A percentile compares a stretch with the other conserved stretches of the same genome.
phyloP scores from a whole-genome alignment of 2,888 invertebrate genomes.

The Nephrotoma appendiculata region DNA sequence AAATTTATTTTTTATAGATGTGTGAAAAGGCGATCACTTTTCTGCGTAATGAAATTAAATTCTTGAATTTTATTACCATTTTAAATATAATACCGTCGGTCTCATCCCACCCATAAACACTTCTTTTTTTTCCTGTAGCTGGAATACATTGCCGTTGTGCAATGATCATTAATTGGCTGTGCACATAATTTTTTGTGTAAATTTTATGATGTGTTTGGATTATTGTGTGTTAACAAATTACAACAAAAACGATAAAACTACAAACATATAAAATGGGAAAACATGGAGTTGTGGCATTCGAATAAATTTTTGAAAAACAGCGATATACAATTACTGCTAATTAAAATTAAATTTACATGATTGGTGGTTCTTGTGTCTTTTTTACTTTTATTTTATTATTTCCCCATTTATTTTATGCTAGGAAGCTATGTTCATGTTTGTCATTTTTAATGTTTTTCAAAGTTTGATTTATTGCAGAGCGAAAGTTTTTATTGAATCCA shows the following conservation, averaged over 20 bases:
- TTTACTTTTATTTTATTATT: too few species aligned
- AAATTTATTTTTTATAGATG: background rate
- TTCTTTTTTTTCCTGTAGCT: background rate
- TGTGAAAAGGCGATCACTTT: background rate
- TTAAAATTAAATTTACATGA: too few species aligned
- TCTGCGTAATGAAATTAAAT: background rate
- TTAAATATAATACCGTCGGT: background rate
- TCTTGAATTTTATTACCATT: background rate
- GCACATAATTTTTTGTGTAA: background rate
- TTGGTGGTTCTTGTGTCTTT: too few species aligned
- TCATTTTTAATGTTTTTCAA: too few species aligned
- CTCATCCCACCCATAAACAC: background rate
- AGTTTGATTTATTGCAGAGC: too few species aligned
- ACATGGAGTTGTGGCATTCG: background rate
- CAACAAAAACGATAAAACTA: background rate
- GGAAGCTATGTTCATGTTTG: too few species aligned
- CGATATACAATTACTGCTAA: too few species aligned
- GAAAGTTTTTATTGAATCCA: too few species aligned
- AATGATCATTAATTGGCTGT: background rate
- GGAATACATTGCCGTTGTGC: background rate
- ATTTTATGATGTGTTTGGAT: background rate
- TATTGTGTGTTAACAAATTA: background rate
- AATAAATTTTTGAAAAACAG: too few species aligned
- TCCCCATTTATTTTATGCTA: too few species aligned
- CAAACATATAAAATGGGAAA: background rate